Percentiles rank a stretch among this genome's conserved stretches.
phyloP scores from a whole-genome alignment of 2,888 invertebrate species.

The Cosmia pyralina region DNA sequence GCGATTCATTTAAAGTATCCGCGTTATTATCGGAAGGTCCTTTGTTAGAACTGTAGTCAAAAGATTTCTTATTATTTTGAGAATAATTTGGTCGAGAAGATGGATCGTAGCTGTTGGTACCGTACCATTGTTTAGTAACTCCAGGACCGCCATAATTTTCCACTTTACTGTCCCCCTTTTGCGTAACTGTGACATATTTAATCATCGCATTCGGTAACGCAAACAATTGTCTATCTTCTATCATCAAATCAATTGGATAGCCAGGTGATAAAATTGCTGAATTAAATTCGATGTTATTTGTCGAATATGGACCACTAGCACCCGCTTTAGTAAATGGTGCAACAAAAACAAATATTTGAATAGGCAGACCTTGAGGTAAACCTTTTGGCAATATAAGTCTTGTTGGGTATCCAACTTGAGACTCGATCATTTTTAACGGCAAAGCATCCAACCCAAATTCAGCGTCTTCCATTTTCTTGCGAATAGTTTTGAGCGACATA shows the following conservation, averaged over 20 bases:
- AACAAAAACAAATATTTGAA: conserved; percentile 92
- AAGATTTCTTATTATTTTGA: conserved; percentile 50
- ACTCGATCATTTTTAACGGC: conserved; percentile 85
- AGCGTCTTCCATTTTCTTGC: conserved; percentile 91
- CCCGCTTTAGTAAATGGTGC: conserved; percentile 86
- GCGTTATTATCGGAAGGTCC: conserved; percentile 43
- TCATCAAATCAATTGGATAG: conserved; percentile 93
- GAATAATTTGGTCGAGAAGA: conserved; percentile 62
- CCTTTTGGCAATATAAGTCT: conserved; percentile 93
- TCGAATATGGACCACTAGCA: conserved; percentile 78
- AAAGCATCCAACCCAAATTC: conserved; percentile 87
- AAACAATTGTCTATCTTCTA: conserved; percentile 85
- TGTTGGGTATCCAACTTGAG: conserved; percentile 92
- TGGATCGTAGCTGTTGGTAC: conserved; percentile 63
- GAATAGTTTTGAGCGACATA: conserved; percentile 90
- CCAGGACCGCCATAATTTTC: conserved; percentile 68
- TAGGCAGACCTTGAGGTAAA: conserved; percentile 91
- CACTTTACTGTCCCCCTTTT: conserved; percentile 74
- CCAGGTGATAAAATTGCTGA: conserved; percentile 87
- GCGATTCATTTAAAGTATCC: conserved; percentile 10
- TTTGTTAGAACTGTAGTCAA: conserved; percentile 66
- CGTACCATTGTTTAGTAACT: conserved; percentile 69
- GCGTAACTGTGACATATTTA: conserved; percentile 79
- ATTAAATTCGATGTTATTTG: conserved; percentile 81
- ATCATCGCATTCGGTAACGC: conserved; percentile 81